A percentile compares a stretch with the other conserved stretches of the same genome.
Conservation (phyloP, 2,113 vertebrate species). For the Heptranchias perlo region DNA sequence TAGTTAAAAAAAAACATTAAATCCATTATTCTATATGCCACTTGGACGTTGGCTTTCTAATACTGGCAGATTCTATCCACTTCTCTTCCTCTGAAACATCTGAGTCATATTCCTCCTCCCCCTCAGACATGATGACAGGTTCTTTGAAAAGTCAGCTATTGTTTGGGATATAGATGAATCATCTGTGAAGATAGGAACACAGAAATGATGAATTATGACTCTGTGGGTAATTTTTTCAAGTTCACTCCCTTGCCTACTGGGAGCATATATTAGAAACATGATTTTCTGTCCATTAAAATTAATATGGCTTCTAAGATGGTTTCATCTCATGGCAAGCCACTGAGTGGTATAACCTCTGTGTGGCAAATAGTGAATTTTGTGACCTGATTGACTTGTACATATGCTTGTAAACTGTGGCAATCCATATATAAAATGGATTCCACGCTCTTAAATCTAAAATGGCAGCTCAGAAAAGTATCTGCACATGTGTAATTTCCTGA, state of each 20-base stretch:
- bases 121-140: background rate
- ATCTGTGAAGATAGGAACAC: no score
- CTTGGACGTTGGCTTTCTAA: background rate
- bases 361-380: background rate
- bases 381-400: background rate
- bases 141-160: conserved; percentile 26
- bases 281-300: background rate
- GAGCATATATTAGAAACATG: background rate
- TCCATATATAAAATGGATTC: background rate
- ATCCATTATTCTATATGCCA: background rate
- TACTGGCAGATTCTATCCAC: background rate
- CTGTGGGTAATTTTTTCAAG: background rate
- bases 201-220: background rate
- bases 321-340: background rate
- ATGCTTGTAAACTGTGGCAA: background rate
- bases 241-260: background rate
- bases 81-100: background rate
- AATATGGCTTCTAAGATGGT: background rate
- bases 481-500: background rate
- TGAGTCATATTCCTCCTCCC: conserved; percentile 20
- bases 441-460: background rate
- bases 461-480: background rate
- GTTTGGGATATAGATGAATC: background rate
- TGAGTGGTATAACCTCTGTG: background rate
- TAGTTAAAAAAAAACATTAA: background rate